These are phyloP conservation scores for Nestor notabilis DNA, from an alignment of 2,113 vertebrate genomes.

Conservation along the genomic window DNA sequence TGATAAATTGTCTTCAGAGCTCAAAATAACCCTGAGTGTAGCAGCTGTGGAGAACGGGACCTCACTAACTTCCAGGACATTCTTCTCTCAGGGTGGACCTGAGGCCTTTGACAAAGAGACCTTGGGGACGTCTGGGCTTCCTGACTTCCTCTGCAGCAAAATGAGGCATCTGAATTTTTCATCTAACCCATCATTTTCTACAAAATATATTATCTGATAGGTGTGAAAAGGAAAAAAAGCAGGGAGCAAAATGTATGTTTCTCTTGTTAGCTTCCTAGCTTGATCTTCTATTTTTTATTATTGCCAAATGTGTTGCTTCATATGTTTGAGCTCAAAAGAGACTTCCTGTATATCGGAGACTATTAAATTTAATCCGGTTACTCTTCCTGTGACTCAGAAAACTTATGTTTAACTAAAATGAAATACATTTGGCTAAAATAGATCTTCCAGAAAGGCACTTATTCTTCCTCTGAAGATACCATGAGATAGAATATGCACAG, in stretches of 20 bases:
- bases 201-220: background rate
- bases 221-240: background rate
- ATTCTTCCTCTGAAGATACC: background rate
- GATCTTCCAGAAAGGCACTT: background rate
- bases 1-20: slow-evolving; percentile 15
- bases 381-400: background rate
- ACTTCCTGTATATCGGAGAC: background rate
- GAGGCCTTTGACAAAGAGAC: background rate
- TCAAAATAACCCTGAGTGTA: background rate
- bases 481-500: background rate
- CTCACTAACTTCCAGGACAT: background rate
- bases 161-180: background rate
- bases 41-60: background rate
- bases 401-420: slow-evolving; percentile 6
- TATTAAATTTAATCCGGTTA: slow-evolving; percentile 13
- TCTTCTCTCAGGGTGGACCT: background rate
- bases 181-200: background rate
- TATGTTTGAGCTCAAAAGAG: background rate
- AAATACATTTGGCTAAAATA: background rate
- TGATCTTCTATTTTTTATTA: background rate
- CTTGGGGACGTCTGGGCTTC: background rate
- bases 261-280: background rate
- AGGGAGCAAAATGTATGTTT: background rate
- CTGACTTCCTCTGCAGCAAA: background rate
- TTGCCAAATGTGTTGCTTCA: background rate